A percentile compares a stretch with the other conserved stretches of the same genome.
Evolutionary conservation across 2,797 vertebrate species (phyloP).

Genomic region (Eulemur coronatus): DNA sequence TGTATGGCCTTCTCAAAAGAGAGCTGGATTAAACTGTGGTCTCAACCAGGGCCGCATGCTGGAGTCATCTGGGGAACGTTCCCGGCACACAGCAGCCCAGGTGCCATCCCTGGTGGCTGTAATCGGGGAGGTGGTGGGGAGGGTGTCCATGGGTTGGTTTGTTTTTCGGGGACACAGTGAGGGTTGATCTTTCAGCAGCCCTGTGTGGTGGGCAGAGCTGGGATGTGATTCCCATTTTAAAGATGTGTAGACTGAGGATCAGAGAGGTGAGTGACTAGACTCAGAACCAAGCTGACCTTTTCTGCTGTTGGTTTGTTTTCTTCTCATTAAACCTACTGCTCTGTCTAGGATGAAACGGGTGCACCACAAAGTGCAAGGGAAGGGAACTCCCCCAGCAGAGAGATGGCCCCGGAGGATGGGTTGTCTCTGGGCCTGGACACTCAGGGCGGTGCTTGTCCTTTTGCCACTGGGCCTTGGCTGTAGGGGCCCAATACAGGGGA

Average conservation of each 20-base stretch:
- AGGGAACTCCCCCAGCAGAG: not conserved
- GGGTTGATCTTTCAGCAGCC: not conserved
- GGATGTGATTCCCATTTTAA: not conserved
- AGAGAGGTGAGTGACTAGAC: not conserved
- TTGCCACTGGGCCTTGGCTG: not conserved
- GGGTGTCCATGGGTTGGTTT: not conserved
- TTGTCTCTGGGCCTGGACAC: not conserved
- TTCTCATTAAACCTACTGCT: not conserved
- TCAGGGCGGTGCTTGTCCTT: rapidly evolving
- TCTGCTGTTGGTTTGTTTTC: not conserved
- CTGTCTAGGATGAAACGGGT: too few species aligned
- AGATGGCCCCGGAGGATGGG: not conserved
- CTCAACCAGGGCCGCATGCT: not conserved
- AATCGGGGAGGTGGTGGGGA: too few species aligned
- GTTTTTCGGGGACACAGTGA: not conserved
- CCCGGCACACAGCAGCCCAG: too few species aligned
- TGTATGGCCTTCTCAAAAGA: not conserved
- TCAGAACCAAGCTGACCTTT: not conserved
- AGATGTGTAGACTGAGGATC: not conserved
- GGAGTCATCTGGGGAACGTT: not conserved
- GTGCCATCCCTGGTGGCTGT: not conserved
- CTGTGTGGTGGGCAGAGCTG: too few species aligned
- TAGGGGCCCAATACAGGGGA: not conserved
- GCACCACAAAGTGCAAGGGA: rapidly evolving
- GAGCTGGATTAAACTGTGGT: not conserved